A percentile compares a stretch with the other conserved stretches of the same genome.
These are phyloP conservation scores for Desmophyllum pertusum DNA, from an alignment of 92 coral and sea anemone genomes.

Conservation along the genomic window DNA sequence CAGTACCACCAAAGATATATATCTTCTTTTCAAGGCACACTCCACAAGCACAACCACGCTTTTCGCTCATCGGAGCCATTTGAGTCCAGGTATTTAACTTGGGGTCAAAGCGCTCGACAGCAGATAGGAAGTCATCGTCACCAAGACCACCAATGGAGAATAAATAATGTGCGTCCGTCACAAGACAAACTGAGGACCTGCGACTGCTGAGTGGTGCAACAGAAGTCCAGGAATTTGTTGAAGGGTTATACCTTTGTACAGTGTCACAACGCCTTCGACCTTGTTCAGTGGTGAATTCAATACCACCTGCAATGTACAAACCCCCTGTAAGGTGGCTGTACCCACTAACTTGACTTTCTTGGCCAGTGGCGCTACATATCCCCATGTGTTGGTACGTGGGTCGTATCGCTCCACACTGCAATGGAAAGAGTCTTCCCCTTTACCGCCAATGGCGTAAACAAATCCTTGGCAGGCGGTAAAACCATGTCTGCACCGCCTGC, in stretches of 20 bases:
- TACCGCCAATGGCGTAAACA: slow-evolving; percentile 85
- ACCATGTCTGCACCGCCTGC: slow-evolving; percentile 83
- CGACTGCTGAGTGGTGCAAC: slow-evolving; percentile 66
- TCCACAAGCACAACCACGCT: slow-evolving; percentile 84
- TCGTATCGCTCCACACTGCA: slow-evolving; percentile 78
- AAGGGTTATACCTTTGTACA: slow-evolving; percentile 70
- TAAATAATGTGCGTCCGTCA: slow-evolving; percentile 67
- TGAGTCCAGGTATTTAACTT: slow-evolving; percentile 66
- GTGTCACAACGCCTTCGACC: slow-evolving; percentile 77
- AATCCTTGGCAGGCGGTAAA: slow-evolving; percentile 68
- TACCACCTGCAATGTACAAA: slow-evolving; percentile 77
- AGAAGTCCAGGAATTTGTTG: slow-evolving; percentile 70
- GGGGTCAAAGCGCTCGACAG: slow-evolving; percentile 71
- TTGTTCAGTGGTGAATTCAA: slow-evolving; percentile 62
- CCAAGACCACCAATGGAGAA: slow-evolving; percentile 80
- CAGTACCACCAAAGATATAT: slow-evolving; percentile 85
- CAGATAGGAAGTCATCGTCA: slow-evolving; percentile 66
- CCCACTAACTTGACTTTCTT: slow-evolving; percentile 74
- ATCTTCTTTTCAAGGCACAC: slow-evolving; percentile 60
- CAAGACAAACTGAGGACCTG: slow-evolving; percentile 78
- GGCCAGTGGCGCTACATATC: slow-evolving; percentile 66
- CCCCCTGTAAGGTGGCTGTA: slow-evolving; percentile 68
- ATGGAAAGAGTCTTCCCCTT: slow-evolving; percentile 73
- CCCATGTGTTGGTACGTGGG: slow-evolving; percentile 81
- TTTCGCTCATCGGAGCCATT: slow-evolving; percentile 76